Evolutionary conservation across 2,113 vertebrate species (phyloP), one percentile per base, ranked within the genome.

Genomic region (Poeciliopsis prolifica): DNA sequence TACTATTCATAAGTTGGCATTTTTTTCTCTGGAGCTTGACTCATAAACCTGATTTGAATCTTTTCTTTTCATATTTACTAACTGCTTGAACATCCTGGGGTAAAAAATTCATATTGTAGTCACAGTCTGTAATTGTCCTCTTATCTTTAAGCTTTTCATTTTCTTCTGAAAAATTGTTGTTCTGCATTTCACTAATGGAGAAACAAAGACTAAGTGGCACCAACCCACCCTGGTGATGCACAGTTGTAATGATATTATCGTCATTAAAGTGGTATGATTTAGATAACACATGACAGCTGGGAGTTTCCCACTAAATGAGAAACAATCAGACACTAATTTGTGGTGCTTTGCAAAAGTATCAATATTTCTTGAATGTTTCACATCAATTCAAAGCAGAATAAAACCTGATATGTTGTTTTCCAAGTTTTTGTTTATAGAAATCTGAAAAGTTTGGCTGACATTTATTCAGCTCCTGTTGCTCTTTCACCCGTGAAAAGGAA

Each of bases 181-280:
- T 83, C 30, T 61, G 63, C 44, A 1, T 42, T 42, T 65, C 72
- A 79, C 65, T 58, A 86, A 75, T 77, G 37, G 60, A 77, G 84
- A 75, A 75, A 77, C 60, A 69, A 65, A 70, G 65, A 79, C 40
- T 42, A 42, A 42, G 40, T 42, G 40, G 40, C 40, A 42, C 40
- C 40, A 65, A 44, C 73, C 33, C 54, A 75, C 15, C 70, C 44
- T 74, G 48, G n/a, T 65, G 87, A 74, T 75, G 64, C 68, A 61
- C 61, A 61, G 15, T 64, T 81, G 62, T 75, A 83, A 87, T 79
- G 65, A 4, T 30, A 89, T 89, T 78, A 77, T 42, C 69, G 65
- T 71, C 78, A 88, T 86, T 86, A 75, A 87, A 77, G 77, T 82
- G 68, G 80, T 48, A 81, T 54, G 44, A 68, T 81, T 72, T 37